Conservation (phyloP, 2,113 vertebrate genomes). For the Pardalotus punctatus region DNA sequence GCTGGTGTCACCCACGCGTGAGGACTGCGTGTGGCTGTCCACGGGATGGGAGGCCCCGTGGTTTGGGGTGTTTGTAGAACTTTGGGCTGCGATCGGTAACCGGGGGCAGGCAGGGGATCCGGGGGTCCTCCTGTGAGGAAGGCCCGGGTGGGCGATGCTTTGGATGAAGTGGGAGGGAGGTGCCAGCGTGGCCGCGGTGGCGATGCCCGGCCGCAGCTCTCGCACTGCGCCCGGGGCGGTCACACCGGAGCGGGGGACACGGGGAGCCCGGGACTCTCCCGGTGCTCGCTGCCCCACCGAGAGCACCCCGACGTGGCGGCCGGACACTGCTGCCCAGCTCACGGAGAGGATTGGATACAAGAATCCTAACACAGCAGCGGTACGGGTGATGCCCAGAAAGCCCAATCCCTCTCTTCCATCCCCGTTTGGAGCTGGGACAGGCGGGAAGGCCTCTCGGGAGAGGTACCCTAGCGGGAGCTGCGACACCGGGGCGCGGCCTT, state of each 20-base stretch:
- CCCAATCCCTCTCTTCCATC: neutral
- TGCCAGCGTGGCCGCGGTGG: neutral
- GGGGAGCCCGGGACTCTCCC: neutral
- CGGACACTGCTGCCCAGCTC: neutral
- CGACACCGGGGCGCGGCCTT: neutral
- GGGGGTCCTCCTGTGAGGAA: neutral
- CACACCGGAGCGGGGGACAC: neutral
- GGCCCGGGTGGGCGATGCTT: neutral
- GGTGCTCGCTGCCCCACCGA: neutral
- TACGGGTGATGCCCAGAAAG: neutral
- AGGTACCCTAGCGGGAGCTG: neutral
- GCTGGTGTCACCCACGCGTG: neutral
- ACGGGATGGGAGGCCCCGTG: rapidly evolving
- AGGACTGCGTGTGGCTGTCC: neutral
- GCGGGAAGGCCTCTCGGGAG: neutral
- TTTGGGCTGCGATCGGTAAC: neutral
- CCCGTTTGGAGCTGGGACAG: neutral
- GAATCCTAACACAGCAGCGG: rapidly evolving
- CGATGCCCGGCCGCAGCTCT: neutral
- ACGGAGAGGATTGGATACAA: neutral
- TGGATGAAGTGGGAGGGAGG: neutral
- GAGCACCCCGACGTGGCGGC: neutral
- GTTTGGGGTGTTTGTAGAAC: neutral
- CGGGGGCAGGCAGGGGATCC: rapidly evolving
- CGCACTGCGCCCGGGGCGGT: neutral